Base-by-base conservation (phyloP, 2,888 invertebrate species). In the Aethes cnicana region DNA sequence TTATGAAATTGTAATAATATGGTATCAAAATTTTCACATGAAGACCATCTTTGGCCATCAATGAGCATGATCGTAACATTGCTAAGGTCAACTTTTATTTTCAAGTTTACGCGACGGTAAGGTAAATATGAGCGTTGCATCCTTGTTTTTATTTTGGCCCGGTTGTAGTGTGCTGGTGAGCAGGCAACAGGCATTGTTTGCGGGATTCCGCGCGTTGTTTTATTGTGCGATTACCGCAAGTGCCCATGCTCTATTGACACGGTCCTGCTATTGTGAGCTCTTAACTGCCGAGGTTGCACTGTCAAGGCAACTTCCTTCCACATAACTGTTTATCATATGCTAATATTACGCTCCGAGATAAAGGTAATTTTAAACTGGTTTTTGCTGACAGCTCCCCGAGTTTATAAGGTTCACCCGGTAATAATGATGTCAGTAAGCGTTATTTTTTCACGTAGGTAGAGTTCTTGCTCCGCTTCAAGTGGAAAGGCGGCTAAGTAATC, bases 171-270 rank as follows among this genome's bases (percentile, higher is more conserved):
- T 55, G 63, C 62, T 67, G 61, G 62, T 64, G 46, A 11, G n/a
- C n/a, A n/a, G n/a, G n/a, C n/a, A n/a, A n/a, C n/a, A 47, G 47
- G 53, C 49, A 70, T 74, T 75, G 72, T 72, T 74, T 68, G 68
- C 60, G 67, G 65, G 70, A 72, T 69, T 72, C 67, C 69, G 64
- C 62, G 56, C 53, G 64, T 72, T 69, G 72, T 76, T 76, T 73
- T 74, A 74, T 73, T 72, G 69, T 72, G 57, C 62, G 64, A 69
- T 71, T 74, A 78, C 68, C 68, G 72, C 70, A 74, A 74, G 68
- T 70, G 75, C 64, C 72, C 74, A 69, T 77, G 76, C 73, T 75
- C 75, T 74, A 76, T 79, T 82, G 81, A 82, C 79, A 75, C 69
- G 61, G 63, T 66, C 64, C 64, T 65, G 69, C 73, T 69, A 79